Evolutionary conservation across 2,888 invertebrate genomes (phyloP), one percentile per base, ranked within the genome.

Genomic region (Agonopterix arenella): DNA sequence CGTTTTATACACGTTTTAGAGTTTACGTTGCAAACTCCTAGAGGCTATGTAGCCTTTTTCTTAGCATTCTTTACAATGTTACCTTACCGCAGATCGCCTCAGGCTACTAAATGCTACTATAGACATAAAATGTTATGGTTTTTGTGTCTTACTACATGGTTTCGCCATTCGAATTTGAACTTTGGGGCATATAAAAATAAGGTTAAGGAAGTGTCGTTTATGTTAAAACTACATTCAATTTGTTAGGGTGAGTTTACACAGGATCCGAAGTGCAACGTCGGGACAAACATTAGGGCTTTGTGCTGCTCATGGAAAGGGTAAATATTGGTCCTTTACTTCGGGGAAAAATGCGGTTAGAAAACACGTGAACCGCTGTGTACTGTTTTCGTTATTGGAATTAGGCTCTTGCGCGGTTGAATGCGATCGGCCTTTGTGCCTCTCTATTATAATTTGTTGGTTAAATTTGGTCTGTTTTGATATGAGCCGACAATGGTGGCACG

Each of bases 191-290:
- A 41, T 41, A n/a, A 1, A 4, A 2, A 9, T 70, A 80, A 64
- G 68, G 72, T 64, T 59, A 54, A 53, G 54, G 68, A 59, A 73
- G 37, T 48, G 43, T 44, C 51, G 48, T 47, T 60, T 57, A 47
- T 28, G 52, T 51, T 38, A 49, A 9, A 44, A 61, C 60, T 64
- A 66, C 62, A 70, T 76, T 81, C 78, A 78, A 81, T 80, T 84
- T 80, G 81, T 85, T 73, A 80, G 75, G 78, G 68, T 56, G 61
- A 73, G 88, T 89, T 85, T 88, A 81, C 85, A 82, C 74, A 89
- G 88, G 88, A 88, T 73, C 71, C 80, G 76, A 84, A 88, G 86
- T 88, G 89, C 89, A 88, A 85, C 78, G 80, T 74, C 70, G 82
- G 65, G 75, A 70, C 82, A 88, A 89, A 89, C 82, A 84, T 77